Percentiles rank a stretch among this genome's conserved stretches.
Conservation (phyloP, 2,797 vertebrate species). For the Cichlasoma orientale region DNA sequence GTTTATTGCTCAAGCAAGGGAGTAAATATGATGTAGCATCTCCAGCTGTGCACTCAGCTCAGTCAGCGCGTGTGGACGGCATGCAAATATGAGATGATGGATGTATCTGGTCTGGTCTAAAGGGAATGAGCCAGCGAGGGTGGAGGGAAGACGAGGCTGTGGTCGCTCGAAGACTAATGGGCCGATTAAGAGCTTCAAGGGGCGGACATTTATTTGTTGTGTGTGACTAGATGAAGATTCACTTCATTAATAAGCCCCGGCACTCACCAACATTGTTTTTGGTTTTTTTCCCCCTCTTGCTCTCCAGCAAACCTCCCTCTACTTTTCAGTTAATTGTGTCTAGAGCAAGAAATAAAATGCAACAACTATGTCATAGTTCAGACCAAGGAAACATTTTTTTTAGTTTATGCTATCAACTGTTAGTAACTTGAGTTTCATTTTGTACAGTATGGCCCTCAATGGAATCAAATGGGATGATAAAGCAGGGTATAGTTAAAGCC, state of each 20-base stretch:
- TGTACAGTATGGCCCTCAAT: not conserved
- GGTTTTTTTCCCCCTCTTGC: not conserved
- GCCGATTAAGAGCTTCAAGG: constrained; percentile 78
- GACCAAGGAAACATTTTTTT: not conserved
- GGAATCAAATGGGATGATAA: not conserved
- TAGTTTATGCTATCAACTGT: not conserved
- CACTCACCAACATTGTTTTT: constrained; percentile 65
- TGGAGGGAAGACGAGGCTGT: constrained; percentile 34
- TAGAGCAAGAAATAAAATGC: constrained; percentile 37
- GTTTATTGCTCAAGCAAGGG: constrained; percentile 53
- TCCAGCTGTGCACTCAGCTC: constrained; percentile 67
- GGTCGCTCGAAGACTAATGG: constrained; percentile 80
- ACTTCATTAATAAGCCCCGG: constrained; percentile 79
- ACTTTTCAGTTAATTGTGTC: constrained; percentile 52
- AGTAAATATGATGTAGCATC: constrained; percentile 73
- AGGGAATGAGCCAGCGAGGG: constrained; percentile 43
- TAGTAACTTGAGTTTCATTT: not conserved
- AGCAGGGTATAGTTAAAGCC: not conserved
- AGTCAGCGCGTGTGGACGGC: constrained; percentile 57
- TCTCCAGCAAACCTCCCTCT: constrained; percentile 18
- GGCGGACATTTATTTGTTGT: constrained; percentile 78
- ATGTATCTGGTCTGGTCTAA: constrained; percentile 62
- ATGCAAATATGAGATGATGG: constrained; percentile 72
- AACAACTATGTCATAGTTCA: not conserved
- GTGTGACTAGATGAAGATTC: constrained; percentile 82